Evolutionary conservation across 2,113 vertebrate genomes (phyloP), one percentile per base, ranked within the genome.

Genomic region (Callaeas wilsoni): DNA sequence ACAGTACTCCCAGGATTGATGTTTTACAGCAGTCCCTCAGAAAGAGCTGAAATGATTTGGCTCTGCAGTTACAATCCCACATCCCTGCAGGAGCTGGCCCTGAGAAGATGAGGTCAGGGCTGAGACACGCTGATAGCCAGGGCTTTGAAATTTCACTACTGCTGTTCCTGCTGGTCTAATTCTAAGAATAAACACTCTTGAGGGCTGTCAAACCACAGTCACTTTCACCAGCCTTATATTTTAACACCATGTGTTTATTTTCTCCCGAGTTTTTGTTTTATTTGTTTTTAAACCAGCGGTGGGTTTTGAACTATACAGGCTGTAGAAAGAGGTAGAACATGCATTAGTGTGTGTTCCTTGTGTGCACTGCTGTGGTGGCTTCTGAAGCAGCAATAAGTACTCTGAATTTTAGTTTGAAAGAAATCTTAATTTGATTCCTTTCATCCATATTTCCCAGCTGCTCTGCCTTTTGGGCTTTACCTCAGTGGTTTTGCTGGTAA

Each of bases 151-250:
- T 69, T 59, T 88, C 50, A 22, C 55, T 50, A 7, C 62, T 21
- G 75, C 87, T 86, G 59, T 44, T 91, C 73, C 6, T 56, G 41
- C 64, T 65, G 78, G 16, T 69, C 87, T 91, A 12, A 56, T 84
- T 81, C 49, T 55, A 59, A 88, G 89, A 84, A 53, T 63, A 83
- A 94, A 94, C 82, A 83, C 30, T 83, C 70, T 77, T 0, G 1
- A 63, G 67, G 42, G 67, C 75, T 93, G 70, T 79, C 78, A 94
- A 93, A 91, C 94, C 87, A 77, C 79, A 88, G 67, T 55, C 81
- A 60, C 78, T 87, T 91, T 88, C 89, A 70, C 79, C 44, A 39
- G 47, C 33, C 67, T 83, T 76, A 59, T 8, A 29, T 69, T 91
- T 80, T 93, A 83, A 80, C 59, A 62, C 73, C 29, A 13, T 5